Base-by-base conservation (phyloP, 2,797 vertebrate genomes). In the Pseudochromis fuscus region DNA sequence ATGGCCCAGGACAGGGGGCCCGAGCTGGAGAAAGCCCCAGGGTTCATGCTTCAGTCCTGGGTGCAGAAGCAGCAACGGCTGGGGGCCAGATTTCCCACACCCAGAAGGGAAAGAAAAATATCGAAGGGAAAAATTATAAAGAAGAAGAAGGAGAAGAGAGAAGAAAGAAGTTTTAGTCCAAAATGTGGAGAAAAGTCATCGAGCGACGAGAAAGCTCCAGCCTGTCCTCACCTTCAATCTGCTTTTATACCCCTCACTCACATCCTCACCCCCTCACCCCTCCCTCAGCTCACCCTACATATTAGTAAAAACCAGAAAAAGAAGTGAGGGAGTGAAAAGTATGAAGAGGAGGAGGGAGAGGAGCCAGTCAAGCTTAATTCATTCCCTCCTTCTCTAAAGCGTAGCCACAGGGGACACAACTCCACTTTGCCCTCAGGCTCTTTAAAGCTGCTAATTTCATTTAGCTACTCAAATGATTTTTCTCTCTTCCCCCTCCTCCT, bases 341-440 rank as follows among this genome's bases (percentile, higher is more conserved):
- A 51, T 61, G 52, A 35, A 53, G 61, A 40, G 68, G 64, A 7
- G 52, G 33, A 30, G 31, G 75, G 74, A 74, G 64, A 78, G 57
- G 90, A 91, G 79, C 84, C 92, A 94, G 88, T 93, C 92, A 94
- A 90, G 91, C 93, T 94, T 87, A 89, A 92, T 92, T 90, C 66
- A 91, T 87, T 84, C 11, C 82, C 86, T 80, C 91, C 85, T 89
- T 93, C 73, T 81, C 69, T 80, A 88, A 94, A 94, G 91, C 92
- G 87, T 92, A 92, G 92, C 95, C 96, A 94, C 94, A 58, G 86
- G 96, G 95, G 95, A 95, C 89, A 90, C 81, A 79, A 81, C 90
- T 92, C 93, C 93, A 92, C 85, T 92, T 87, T 95, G 93, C 95
- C 96, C 95, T 87, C 76, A 52, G 96, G 96, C 95, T 66, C 87